Conservation (phyloP, 1,140 invertebrate species). For the Phortica variegata region DNA sequence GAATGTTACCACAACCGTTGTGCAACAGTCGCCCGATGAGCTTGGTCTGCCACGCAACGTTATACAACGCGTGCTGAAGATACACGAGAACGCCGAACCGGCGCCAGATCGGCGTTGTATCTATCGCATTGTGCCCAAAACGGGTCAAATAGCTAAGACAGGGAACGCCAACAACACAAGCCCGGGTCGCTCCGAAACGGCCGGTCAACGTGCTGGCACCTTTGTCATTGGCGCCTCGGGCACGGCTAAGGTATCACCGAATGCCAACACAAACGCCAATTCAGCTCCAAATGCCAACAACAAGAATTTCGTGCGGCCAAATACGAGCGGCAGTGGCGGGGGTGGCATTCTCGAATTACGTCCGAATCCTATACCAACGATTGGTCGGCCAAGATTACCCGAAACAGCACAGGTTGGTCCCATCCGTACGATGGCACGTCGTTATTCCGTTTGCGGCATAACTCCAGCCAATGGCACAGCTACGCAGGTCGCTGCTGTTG, state of each 20-base stretch:
- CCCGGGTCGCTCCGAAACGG: background rate
- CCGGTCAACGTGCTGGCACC: background rate
- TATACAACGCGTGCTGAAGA: background rate
- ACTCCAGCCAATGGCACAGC: no score
- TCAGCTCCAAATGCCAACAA: background rate
- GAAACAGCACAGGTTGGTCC: background rate
- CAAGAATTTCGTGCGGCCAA: background rate
- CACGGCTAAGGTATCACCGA: conserved; percentile 4
- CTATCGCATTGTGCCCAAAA: conserved; percentile 21
- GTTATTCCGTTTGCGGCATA: conserved; percentile 36
- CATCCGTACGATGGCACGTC: conserved; percentile 20
- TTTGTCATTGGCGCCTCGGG: conserved; percentile 4
- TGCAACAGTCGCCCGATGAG: background rate
- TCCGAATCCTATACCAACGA: background rate
- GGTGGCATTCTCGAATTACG: background rate
- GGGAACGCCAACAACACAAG: background rate
- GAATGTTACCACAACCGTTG: background rate
- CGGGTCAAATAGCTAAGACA: no score
- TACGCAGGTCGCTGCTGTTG: no score
- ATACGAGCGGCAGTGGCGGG: background rate
- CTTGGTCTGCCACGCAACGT: background rate
- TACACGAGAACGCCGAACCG: background rate
- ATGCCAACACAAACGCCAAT: no score
- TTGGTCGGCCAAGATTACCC: background rate
- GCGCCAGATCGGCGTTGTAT: background rate